phyloP scores from a whole-genome alignment of 2,888 invertebrate genomes.

The Drosophila quinaria region DNA sequence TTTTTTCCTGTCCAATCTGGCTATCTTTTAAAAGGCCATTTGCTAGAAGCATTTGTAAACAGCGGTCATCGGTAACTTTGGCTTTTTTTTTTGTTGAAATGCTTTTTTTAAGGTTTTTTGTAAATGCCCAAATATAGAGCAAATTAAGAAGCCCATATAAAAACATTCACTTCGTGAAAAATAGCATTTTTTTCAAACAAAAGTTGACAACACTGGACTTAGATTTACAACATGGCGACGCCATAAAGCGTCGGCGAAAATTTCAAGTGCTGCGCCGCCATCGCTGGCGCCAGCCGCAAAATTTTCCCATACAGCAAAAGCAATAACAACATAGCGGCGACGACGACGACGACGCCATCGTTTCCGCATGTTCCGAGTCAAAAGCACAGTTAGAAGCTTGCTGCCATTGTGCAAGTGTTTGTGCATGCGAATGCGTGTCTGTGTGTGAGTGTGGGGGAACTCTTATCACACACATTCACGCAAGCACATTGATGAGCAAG shows the following conservation, averaged over 20 bases:
- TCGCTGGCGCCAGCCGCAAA: slow-evolving; percentile 52
- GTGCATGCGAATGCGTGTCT: slow-evolving; percentile 3
- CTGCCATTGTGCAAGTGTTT: slow-evolving; percentile 12
- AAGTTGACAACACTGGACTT: too few relatives aligned
- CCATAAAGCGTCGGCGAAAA: slow-evolving; percentile 35
- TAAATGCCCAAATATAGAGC: too few relatives aligned
- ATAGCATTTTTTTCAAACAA: too few relatives aligned
- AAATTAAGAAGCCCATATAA: too few relatives aligned
- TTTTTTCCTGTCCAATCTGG: too few relatives aligned
- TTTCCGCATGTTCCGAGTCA: slow-evolving; percentile 66
- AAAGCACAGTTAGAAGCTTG: slow-evolving; percentile 55
- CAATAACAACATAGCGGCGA: slow-evolving; percentile 6
- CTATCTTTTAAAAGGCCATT: too few relatives aligned
- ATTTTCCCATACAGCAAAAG: slow-evolving; percentile 48
- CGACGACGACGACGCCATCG: slow-evolving; percentile 14
- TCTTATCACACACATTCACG: slow-evolving; percentile 43
- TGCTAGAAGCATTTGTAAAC: too few relatives aligned
- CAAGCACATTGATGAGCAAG: slow-evolving; percentile 11
- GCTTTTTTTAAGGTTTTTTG: too few relatives aligned
- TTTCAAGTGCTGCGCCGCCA: slow-evolving; percentile 32
- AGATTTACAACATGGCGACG: slow-evolving; percentile 41
- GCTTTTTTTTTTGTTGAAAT: too few relatives aligned
- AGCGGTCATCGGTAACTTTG: too few relatives aligned
- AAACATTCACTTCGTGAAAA: too few relatives aligned
- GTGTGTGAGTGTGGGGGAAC: slow-evolving; percentile 17